Evolutionary conservation across 2,888 invertebrate species (phyloP).

Genomic region (Tetheella fluctuosa): DNA sequence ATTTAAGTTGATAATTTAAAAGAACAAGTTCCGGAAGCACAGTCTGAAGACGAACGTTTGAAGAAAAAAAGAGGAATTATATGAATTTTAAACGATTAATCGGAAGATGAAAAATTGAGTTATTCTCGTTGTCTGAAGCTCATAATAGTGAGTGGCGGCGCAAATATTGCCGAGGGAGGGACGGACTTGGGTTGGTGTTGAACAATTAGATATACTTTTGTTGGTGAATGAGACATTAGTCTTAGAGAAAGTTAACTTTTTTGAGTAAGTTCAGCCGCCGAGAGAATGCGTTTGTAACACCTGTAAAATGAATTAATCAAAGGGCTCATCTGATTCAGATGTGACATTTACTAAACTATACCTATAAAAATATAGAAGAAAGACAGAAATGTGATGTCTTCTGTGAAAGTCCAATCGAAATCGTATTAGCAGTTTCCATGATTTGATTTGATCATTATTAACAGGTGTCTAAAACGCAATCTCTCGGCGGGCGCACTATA

Average conservation of each 20-base stretch:
- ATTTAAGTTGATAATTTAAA: background rate
- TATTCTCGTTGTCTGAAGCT: slow-evolving; percentile 57
- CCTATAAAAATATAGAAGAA: no score
- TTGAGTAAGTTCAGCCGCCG: no score
- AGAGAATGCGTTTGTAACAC: no score
- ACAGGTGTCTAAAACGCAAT: no score
- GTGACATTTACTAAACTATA: no score
- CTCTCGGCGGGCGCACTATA: no score
- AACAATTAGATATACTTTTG: background rate
- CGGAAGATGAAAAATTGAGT: slow-evolving; percentile 69
- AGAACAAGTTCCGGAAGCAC: slow-evolving; percentile 3
- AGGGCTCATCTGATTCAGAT: no score
- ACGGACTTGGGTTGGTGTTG: slow-evolving; percentile 24
- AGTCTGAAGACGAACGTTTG: slow-evolving; percentile 21
- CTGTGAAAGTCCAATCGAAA: no score
- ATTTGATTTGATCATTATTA: no score
- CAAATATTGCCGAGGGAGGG: slow-evolving; percentile 51
- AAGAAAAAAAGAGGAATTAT: slow-evolving; percentile 38
- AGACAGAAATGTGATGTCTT: no score
- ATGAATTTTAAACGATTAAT: slow-evolving; percentile 81
- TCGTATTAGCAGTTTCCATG: no score
- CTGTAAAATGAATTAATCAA: no score
- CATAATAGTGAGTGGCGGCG: slow-evolving; percentile 67
- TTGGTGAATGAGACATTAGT: background rate
- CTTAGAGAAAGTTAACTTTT: background rate